Conservation (phyloP, 2,888 invertebrate genomes). For the Suillia variegata region DNA sequence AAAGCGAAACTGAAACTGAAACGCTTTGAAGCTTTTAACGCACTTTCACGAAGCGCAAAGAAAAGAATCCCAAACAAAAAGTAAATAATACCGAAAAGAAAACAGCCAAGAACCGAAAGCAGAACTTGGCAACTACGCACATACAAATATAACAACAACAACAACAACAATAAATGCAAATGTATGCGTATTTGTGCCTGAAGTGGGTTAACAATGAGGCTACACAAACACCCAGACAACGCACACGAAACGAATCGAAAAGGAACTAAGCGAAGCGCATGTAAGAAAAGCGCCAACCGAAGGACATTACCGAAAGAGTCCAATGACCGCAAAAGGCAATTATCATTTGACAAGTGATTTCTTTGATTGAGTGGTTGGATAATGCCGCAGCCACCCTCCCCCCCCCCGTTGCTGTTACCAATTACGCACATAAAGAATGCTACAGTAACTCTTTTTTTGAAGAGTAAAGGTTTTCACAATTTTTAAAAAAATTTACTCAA, state of each 20-base stretch:
- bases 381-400: too few species aligned
- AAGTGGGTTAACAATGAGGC: conserved; percentile 48
- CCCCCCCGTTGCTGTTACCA: too few species aligned
- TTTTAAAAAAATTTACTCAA: too few species aligned
- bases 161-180: conserved; percentile 43
- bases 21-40: conserved; percentile 7
- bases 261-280: conserved; percentile 7
- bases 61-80: neutral
- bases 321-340: conserved; percentile 29
- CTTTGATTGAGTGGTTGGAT: too few species aligned
- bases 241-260: neutral
- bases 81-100: neutral
- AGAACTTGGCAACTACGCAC: conserved; percentile 26
- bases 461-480: too few species aligned
- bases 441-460: too few species aligned
- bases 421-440: too few species aligned
- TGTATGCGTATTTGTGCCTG: conserved; percentile 47
- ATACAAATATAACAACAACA: conserved; percentile 35
- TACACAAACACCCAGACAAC: neutral
- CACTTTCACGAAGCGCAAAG: neutral
- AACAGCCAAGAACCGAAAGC: conserved; percentile 19
- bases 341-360: neutral
- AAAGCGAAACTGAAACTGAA: neutral
- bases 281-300: conserved; percentile 19
- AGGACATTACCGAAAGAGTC: conserved; percentile 36